Evolutionary conservation across 1,140 invertebrate genomes (phyloP), one percentile per base, ranked within the genome.

Genomic region (Helicoverpa zea): DNA sequence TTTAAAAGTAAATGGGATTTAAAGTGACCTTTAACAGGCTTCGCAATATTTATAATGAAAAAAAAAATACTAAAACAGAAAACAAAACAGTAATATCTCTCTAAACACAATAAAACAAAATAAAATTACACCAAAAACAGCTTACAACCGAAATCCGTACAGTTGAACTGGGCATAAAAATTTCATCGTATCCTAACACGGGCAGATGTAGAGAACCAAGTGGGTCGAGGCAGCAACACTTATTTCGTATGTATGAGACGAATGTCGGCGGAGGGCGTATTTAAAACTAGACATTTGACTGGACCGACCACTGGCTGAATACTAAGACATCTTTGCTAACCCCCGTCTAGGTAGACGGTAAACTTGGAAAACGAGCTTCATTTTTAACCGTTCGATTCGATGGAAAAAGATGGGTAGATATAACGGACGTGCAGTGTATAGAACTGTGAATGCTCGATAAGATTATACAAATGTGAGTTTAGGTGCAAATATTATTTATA

Each of bases 191-290:
- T 35, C 52, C 51, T 43, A 68, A 58, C 76, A 64, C 35, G 64
- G 47, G 61, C 75, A 64, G 52, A 63, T 49, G 58, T 58, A 76
- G n/a, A 9, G 12, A 43, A 18, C 56, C 56, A 73, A 73, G 68
- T 72, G 23, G 75, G 75, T 77, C 75, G 61, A 77, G 47, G 14
- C 14, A 54, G 61, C 75, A 23, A 66, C 85, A 85, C 88, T 91
- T 88, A 89, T 90, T 89, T 86, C 80, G 88, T 91, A 91, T 91
- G 89, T 92, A 92, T 89, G 89, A 89, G 85, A 86, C 84, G 82
- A 81, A 85, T 68, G 81, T 73, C 85, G 82, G 86, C 80, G 75
- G 86, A 79, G 83, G 84, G 64, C 88, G 87, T 90, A 89, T 91
- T 92, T 89, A 91, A 90, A 89, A 90, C 83, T 81, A 83, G 81